phyloP scores from a whole-genome alignment of 2,113 vertebrate genomes.

The Bucco capensis region DNA sequence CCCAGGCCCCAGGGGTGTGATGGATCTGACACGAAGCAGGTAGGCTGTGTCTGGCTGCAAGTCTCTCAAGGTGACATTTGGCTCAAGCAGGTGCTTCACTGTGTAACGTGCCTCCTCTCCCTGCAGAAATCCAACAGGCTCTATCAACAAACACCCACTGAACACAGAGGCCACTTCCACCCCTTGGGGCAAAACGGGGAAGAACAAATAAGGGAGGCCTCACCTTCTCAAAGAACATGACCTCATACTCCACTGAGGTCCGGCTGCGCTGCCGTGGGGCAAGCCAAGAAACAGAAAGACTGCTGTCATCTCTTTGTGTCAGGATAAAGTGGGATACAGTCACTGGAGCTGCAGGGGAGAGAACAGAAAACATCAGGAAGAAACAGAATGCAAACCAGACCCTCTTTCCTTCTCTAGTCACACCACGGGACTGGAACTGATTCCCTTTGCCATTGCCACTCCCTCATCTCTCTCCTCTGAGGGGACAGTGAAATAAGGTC shows the following conservation, averaged over 20 bases:
- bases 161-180: neutral
- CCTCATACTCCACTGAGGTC: slow-evolving; percentile 59
- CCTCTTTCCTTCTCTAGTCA: slow-evolving; percentile 18
- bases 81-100: slow-evolving; percentile 70
- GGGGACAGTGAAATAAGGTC: neutral
- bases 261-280: slow-evolving; percentile 52
- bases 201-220: neutral
- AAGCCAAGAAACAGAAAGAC: slow-evolving; percentile 66
- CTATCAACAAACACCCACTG: neutral
- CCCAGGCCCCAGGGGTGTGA: slow-evolving; percentile 71
- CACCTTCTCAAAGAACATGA: slow-evolving; percentile 71
- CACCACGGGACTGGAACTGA: slow-evolving; percentile 24
- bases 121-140: slow-evolving; percentile 16
- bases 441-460: neutral
- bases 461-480: slow-evolving; percentile 8
- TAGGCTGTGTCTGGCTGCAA: slow-evolving; percentile 77
- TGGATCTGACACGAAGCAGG: slow-evolving; percentile 70
- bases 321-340: slow-evolving; percentile 17
- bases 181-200: neutral
- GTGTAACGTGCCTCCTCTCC: slow-evolving; percentile 73
- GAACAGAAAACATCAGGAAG: neutral
- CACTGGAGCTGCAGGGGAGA: slow-evolving; percentile 40
- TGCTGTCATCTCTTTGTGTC: slow-evolving; percentile 57
- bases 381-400: neutral
- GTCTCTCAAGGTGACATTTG: slow-evolving; percentile 71